phyloP scores from a whole-genome alignment of 2,888 invertebrate species.

The Cephus pulcher region DNA sequence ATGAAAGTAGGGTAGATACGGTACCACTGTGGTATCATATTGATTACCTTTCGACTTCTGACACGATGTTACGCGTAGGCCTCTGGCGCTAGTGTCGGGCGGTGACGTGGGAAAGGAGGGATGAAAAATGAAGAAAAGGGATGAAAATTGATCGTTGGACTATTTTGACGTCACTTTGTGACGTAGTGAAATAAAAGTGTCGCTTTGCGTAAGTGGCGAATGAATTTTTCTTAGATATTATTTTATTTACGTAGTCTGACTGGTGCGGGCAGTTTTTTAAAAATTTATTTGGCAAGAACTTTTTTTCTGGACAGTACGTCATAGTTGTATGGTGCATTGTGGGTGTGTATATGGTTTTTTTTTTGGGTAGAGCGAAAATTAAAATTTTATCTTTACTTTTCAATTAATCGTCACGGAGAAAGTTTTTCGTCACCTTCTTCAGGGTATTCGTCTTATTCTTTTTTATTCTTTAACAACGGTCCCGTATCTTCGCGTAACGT shows the following conservation, averaged over 20 bases:
- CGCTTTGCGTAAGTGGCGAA: neutral
- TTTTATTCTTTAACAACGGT: neutral
- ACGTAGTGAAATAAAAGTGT: constrained; percentile 27
- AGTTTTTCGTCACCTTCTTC: neutral
- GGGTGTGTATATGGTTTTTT: no score
- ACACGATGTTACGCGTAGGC: no score
- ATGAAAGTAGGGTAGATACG: constrained; percentile 53
- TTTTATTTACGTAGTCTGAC: no score
- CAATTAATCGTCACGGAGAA: constrained; percentile 22
- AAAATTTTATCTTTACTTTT: neutral
- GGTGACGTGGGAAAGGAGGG: neutral
- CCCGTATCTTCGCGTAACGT: constrained; percentile 3
- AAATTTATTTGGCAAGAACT: neutral
- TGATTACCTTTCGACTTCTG: constrained; percentile 43
- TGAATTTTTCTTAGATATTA: no score
- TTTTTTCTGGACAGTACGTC: neutral
- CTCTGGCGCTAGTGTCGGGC: neutral
- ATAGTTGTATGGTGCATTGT: no score
- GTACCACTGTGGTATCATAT: constrained; percentile 28
- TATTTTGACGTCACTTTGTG: constrained; percentile 17
- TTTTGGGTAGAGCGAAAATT: no score
- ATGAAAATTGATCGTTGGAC: neutral
- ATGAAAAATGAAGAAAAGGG: neutral
- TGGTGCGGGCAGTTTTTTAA: neutral
- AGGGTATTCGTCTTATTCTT: constrained; percentile 1